These are phyloP conservation scores for Nothobranchius kuhntae DNA, from an alignment of 2,113 vertebrate genomes.

Conservation along the genomic window DNA sequence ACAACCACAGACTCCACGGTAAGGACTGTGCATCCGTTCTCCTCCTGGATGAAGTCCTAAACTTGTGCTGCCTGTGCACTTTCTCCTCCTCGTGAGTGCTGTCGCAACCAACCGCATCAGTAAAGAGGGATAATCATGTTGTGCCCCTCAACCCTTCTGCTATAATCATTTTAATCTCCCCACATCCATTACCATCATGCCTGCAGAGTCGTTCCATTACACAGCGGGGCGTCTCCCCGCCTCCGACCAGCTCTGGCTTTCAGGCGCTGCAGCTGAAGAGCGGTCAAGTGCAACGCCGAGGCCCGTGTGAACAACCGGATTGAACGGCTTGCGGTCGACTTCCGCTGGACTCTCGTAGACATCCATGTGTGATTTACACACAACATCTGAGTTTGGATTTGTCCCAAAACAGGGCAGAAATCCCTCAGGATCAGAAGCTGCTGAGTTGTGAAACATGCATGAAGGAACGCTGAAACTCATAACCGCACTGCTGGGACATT, in stretches of 20 bases:
- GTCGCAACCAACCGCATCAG: slow-evolving; percentile 46
- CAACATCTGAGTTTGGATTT: slow-evolving; percentile 48
- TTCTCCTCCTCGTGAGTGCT: slow-evolving; percentile 7
- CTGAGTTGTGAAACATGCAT: slow-evolving; percentile 4
- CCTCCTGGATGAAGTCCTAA: not conserved
- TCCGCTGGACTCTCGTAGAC: slow-evolving; percentile 31
- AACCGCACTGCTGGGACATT: no score
- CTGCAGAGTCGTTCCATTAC: slow-evolving; percentile 37
- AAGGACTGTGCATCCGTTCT: no score
- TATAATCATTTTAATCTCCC: slow-evolving; percentile 75
- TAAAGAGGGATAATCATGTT: slow-evolving; percentile 63
- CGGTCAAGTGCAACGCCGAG: not conserved
- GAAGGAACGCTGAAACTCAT: no score
- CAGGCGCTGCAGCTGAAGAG: slow-evolving; percentile 3
- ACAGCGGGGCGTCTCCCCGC: not conserved
- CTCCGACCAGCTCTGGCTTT: slow-evolving; percentile 10
- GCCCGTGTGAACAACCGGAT: slow-evolving; percentile 20
- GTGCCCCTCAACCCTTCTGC: slow-evolving; percentile 53
- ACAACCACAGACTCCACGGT: no score
- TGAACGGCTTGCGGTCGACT: slow-evolving; percentile 15
- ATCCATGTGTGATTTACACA: slow-evolving; percentile 15
- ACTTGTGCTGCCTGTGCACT: not conserved
- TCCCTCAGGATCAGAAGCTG: slow-evolving; percentile 1
- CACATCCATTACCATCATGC: slow-evolving; percentile 67
- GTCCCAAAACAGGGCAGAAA: slow-evolving; percentile 28